A percentile compares a stretch with the other conserved stretches of the same genome.
Conservation (phyloP, 2,797 vertebrate genomes). For the Eulemur albifrons region DNA sequence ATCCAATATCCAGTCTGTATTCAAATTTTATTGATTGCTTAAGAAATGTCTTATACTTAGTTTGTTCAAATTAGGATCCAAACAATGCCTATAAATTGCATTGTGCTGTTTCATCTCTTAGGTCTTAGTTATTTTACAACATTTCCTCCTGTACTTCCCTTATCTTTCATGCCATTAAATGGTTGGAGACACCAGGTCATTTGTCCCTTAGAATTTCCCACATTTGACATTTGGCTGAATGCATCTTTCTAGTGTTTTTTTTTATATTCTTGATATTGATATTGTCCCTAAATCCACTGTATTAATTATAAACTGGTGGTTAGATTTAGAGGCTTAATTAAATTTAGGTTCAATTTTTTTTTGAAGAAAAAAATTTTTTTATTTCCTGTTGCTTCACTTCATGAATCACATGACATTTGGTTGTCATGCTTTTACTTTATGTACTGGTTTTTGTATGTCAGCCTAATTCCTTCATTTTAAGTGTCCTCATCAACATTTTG, state of each 20-base stretch:
- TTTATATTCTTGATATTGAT: background rate
- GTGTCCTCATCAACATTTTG: background rate
- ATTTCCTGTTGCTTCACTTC: background rate
- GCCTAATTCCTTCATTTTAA: background rate
- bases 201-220: background rate
- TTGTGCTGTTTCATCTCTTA: background rate
- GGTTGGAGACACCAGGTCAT: background rate
- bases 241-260: background rate
- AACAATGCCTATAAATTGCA: background rate
- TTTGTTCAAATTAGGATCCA: background rate
- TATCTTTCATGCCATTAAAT: background rate
- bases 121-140: background rate
- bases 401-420: background rate
- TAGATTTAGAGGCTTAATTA: constrained; percentile 4
- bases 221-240: background rate
- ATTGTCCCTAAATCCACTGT: background rate
- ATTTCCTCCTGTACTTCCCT: background rate
- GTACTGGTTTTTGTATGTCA: background rate
- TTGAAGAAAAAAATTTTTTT: background rate
- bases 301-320: background rate
- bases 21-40: background rate
- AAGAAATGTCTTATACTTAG: background rate
- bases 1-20: background rate
- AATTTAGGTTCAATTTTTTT: constrained; percentile 19
- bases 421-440: background rate